These are phyloP conservation scores for Smithornis capensis DNA, from an alignment of 2,113 vertebrate species.

Conservation along the genomic window DNA sequence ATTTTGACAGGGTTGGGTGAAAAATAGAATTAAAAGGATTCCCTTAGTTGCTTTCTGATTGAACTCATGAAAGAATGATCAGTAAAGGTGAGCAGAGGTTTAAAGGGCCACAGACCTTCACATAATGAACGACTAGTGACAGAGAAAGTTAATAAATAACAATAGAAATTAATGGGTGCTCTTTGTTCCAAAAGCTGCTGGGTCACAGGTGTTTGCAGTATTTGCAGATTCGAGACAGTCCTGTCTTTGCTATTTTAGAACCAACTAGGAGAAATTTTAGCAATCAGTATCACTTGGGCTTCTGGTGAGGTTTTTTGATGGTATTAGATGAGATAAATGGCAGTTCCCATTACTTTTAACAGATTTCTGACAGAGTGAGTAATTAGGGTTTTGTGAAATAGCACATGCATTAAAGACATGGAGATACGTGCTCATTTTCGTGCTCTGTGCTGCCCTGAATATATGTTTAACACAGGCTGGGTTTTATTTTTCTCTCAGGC, in stretches of 20 bases:
- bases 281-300: neutral
- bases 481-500: neutral
- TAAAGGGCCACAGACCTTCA: neutral
- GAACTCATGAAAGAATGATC: neutral
- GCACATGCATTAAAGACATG: neutral
- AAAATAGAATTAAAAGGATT: neutral
- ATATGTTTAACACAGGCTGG: neutral
- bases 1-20: neutral
- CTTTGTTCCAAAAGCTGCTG: neutral
- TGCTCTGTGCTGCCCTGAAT: neutral
- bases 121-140: neutral
- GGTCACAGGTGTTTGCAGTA: neutral
- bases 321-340: neutral
- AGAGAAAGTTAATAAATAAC: neutral
- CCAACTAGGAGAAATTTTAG: neutral
- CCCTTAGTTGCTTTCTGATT: neutral
- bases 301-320: fast-evolving
- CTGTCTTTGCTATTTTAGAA: neutral
- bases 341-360: fast-evolving
- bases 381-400: neutral
- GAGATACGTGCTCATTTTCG: neutral
- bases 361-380: neutral
- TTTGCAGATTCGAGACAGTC: fast-evolving
- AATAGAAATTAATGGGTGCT: neutral
- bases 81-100: neutral